Base-by-base conservation (phyloP, 2,888 invertebrate species). In the Polydrusus pterygomalis region DNA sequence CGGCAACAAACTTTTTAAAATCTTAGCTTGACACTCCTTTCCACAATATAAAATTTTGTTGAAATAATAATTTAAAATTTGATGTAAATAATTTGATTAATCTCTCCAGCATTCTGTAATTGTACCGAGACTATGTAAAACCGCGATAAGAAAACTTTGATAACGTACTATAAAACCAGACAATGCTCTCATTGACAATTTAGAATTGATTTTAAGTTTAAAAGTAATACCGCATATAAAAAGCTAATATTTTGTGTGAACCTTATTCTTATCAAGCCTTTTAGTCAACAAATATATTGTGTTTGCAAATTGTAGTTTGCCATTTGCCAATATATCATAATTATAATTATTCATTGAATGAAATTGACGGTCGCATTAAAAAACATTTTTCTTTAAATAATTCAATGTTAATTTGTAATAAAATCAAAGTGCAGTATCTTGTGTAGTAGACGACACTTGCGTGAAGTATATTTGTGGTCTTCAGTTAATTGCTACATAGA, bases 141-240 rank as follows among this genome's bases (percentile, higher is more conserved):
- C 54, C 25, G 30, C 25, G 54, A 54, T 54, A 54, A 54, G 30
- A 17, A 1, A 2, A n/a, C 1, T 11, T 54, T 25, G 54, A 54
- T 54, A 54, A 54, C n/a, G 54, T 25, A 25, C 9, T 54, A n/a
- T 30, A 30, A 51, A 51, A 51, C 51, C 20, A n/a, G n/a, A 43
- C 13, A 20, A 51, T 20, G 20, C 47, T 15, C 17, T 6, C 2
- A 17, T 54, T 54, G 25, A 25, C 43, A 25, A 30, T 54, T 54
- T 30, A 54, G 30, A 54, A 54, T 54, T 54, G 25, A 30, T 54
- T 25, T 25, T 13, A 54, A 54, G 30, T 54, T 54, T 9, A 25
- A 40, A 40, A 34, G 9, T 34, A 34, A 34, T 7, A 9, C 34
- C 1, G 5, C 8, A 34, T 1, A 34, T 8, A 34, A 2, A 30